Conservation (phyloP, 2,113 vertebrate genomes). For the Pachyramphus minor region DNA sequence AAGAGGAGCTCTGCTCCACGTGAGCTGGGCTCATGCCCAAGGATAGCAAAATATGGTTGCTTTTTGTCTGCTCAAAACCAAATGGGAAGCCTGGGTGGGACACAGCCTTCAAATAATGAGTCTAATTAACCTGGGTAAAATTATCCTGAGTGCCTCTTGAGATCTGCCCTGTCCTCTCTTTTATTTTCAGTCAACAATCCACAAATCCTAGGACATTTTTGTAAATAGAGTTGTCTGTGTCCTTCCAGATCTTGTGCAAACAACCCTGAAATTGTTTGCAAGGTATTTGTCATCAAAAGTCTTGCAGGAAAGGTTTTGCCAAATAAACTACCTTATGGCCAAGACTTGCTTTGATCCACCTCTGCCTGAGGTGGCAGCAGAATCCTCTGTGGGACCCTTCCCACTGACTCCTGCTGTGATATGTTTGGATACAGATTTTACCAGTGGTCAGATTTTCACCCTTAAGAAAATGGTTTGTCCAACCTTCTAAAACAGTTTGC, state of each 20-base stretch:
- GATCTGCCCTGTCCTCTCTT: not conserved
- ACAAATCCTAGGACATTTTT: not conserved
- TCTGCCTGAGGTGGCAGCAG: not conserved
- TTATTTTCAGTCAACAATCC: not conserved
- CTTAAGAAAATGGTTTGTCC: not conserved
- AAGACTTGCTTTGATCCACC: not conserved
- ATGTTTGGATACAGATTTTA: not conserved
- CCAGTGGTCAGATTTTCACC: not conserved
- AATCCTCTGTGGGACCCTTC: not conserved
- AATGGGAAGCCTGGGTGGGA: not conserved
- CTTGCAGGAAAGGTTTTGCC: not conserved
- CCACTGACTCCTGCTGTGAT: not conserved
- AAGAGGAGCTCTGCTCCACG: rapidly evolving
- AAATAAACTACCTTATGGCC: not conserved
- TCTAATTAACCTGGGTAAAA: not conserved
- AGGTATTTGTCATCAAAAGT: not conserved
- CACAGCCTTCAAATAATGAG: not conserved
- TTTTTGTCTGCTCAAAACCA: not conserved
- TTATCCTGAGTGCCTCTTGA: not conserved
- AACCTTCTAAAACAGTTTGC: not conserved
- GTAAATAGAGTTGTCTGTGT: not conserved
- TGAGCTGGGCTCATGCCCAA: not conserved
- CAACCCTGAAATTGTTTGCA: not conserved
- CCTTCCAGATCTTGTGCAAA: not conserved
- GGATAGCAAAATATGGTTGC: not conserved